Conservation (phyloP, 2,113 vertebrate species). For the Mionectes macconnelli region DNA sequence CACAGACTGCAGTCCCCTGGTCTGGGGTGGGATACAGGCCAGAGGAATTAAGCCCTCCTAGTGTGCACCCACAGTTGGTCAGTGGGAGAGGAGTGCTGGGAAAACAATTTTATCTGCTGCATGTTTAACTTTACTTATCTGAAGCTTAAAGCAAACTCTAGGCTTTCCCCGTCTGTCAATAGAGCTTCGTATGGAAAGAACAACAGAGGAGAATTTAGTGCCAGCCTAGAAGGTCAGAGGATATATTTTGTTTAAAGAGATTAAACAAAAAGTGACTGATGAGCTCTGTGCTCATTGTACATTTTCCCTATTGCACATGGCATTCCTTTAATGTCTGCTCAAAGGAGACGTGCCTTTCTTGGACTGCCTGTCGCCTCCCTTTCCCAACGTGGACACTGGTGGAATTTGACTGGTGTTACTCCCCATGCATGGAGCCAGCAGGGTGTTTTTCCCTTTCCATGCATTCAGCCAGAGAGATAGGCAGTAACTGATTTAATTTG, state of each 20-base stretch:
- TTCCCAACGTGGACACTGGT: neutral
- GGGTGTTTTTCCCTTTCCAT: constrained; percentile 14
- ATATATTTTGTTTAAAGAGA: constrained; percentile 42
- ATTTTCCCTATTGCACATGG: neutral
- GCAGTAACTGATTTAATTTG: constrained; percentile 21
- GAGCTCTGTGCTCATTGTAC: neutral
- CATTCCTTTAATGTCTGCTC: constrained; percentile 6
- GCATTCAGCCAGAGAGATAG: neutral
- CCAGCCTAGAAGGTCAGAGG: constrained; percentile 51
- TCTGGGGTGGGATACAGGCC: neutral
- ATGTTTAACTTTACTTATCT: constrained; percentile 62
- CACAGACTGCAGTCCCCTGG: fast-evolving
- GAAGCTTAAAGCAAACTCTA: constrained; percentile 50
- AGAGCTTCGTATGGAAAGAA: constrained; percentile 59
- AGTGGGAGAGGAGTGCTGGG: neutral
- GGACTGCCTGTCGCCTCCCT: neutral
- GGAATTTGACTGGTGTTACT: neutral
- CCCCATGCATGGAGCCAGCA: neutral
- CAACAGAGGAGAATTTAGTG: constrained; percentile 21
- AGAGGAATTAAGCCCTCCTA: neutral
- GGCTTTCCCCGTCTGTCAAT: constrained; percentile 51
- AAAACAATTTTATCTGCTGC: constrained; percentile 60
- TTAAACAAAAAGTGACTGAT: constrained; percentile 42
- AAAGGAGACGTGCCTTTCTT: neutral
- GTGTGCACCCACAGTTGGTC: neutral